Conservation (phyloP, 2,113 vertebrate species). For the Oostethus manadensis region DNA sequence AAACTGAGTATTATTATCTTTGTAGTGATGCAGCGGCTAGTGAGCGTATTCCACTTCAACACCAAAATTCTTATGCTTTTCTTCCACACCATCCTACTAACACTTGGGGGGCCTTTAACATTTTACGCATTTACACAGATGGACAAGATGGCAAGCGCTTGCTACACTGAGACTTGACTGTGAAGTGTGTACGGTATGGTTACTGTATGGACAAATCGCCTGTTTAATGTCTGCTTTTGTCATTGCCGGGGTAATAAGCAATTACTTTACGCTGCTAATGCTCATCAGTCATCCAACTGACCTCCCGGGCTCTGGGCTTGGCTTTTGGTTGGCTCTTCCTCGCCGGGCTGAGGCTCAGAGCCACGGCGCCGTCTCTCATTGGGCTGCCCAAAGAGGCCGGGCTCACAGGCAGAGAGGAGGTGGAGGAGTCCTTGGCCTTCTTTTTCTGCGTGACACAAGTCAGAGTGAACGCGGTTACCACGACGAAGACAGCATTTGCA, state of each 20-base stretch:
- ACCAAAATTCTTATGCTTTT: conserved; percentile 2
- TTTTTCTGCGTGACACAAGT: conserved; percentile 76
- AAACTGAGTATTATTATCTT: too few relatives aligned
- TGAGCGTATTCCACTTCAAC: background rate
- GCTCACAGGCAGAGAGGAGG: conserved; percentile 67
- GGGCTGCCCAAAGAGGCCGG: conserved; percentile 72
- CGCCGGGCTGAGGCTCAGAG: conserved; percentile 69
- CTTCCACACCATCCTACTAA: conserved; percentile 6
- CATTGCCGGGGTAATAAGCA: conserved; percentile 13
- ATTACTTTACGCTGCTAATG: conserved; percentile 12
- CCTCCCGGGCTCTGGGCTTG: conserved; percentile 83
- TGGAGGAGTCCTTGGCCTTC: conserved; percentile 79
- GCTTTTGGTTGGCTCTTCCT: conserved; percentile 79
- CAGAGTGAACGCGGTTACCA: conserved; percentile 20
- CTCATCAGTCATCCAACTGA: conserved; percentile 51
- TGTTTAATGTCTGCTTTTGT: conserved; percentile 1
- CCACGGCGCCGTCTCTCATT: conserved; percentile 66
- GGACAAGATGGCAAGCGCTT: conserved; percentile 13
- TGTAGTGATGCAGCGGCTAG: background rate
- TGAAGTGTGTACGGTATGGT: background rate
- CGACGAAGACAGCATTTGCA: conserved; percentile 28
- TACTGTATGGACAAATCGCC: background rate
- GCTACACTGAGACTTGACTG: background rate
- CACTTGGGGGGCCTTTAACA: conserved; percentile 11
- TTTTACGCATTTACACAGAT: conserved; percentile 20